Percentiles rank a stretch among this genome's conserved stretches.
Conservation (phyloP, 2,888 invertebrate species). For the Hypomecis punctinalis region DNA sequence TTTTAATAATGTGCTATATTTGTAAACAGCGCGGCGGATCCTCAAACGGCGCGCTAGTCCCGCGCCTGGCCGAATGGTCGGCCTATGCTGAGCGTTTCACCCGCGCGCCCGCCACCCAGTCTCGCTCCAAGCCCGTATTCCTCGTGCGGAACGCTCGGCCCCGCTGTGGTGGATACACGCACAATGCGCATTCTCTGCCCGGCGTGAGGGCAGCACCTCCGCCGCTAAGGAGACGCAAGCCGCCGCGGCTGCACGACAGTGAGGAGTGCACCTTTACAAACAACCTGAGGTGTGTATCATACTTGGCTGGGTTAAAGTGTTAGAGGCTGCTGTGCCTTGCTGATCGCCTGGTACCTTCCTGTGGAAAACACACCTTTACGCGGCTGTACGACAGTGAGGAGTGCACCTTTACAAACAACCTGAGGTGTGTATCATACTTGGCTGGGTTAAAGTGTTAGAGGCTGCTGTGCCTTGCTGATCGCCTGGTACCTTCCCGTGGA, state of each 20-base stretch:
- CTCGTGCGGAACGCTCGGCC: slow-evolving; percentile 67
- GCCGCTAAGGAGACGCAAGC: slow-evolving; percentile 57
- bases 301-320: too few relatives aligned
- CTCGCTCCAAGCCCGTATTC: slow-evolving; percentile 66
- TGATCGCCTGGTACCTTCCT: too few relatives aligned
- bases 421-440: too few relatives aligned
- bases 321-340: too few relatives aligned
- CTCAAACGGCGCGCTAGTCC: slow-evolving; percentile 52
- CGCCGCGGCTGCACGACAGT: slow-evolving; percentile 60
- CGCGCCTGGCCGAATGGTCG: slow-evolving; percentile 65
- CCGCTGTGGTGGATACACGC: slow-evolving; percentile 60
- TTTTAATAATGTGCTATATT: not conserved
- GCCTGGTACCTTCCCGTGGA: too few relatives aligned
- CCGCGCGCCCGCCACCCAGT: too few relatives aligned
- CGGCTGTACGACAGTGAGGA: too few relatives aligned
- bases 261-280: slow-evolving; percentile 57
- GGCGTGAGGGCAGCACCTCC: slow-evolving; percentile 54
- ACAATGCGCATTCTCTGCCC: slow-evolving; percentile 50
- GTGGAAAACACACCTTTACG: too few relatives aligned
- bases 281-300: slow-evolving; percentile 26
- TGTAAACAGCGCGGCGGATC: slow-evolving; percentile 45
- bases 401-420: too few relatives aligned
- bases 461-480: too few relatives aligned
- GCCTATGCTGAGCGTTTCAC: slow-evolving; percentile 68
- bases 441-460: too few relatives aligned